Base-by-base conservation (phyloP, 2,888 invertebrate genomes). In the Idaea dimidiata region DNA sequence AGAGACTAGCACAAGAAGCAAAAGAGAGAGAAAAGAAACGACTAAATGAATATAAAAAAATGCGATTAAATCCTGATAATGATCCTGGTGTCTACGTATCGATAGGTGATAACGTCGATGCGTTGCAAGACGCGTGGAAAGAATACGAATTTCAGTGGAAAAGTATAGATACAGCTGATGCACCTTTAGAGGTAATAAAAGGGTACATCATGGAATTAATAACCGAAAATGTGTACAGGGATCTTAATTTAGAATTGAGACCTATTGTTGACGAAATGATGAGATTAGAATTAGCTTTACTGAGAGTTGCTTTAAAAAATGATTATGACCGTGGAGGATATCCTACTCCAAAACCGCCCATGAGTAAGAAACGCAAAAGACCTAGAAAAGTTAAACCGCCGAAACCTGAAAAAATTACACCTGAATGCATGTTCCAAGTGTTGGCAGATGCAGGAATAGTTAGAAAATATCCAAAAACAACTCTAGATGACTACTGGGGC, bases 381-480 rank as follows among this genome's bases (percentile, higher is more conserved):
- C 90, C 91, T 0, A 89, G 71, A 66, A 89, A 83, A 67, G 69
- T 75, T n/a, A 93, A 89, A 67, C 85, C 86, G 61, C 94, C 94
- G 63, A 96, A 95, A 78, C 95, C 95, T 0, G 94, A 93, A 0
- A 94, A 95, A 79, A 80, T 94, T 66, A 84, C 90, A 0, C 91
- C 94, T 0, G 94, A 94, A 72, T 93, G 93, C n/a, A 89, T 97
- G 74, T 96, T 96, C 75, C 95, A 96, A 81, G 94, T 94, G 77
- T 89, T 97, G 63, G 95, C 95, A 5, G 93, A 94, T 74, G 93
- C 94, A 72, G 95, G 95, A 6, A 95, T 97, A 64, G 94, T 97
- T 59, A 93, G 86, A 70, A 91, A 94, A 60, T 95, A 95, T 79
- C 95, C 95, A 0, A 87, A 82, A 60, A 86, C 88, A 0, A 87